phyloP scores from a whole-genome alignment of 2,797 vertebrate species.

The Atherinosoma microstoma region DNA sequence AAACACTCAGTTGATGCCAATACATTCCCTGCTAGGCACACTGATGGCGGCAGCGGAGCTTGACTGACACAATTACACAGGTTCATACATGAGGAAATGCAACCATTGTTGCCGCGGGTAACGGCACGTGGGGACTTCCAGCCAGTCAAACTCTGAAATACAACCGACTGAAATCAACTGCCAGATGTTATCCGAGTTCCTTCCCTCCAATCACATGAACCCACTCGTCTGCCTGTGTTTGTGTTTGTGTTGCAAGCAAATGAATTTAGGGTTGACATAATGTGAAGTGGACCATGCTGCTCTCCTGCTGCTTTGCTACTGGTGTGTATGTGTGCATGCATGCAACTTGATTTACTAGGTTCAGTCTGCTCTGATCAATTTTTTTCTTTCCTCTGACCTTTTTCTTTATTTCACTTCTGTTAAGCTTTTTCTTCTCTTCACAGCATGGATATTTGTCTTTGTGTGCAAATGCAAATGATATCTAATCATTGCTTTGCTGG shows the following conservation, averaged over 20 bases:
- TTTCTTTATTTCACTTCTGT: conserved; percentile 11
- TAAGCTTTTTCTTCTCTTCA: conserved; percentile 15
- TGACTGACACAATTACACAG: conserved; percentile 66
- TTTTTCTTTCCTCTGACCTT: conserved; percentile 21
- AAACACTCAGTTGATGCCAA: conserved; percentile 41
- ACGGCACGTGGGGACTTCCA: conserved; percentile 30
- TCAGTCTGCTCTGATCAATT: neutral
- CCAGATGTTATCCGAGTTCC: conserved; percentile 55
- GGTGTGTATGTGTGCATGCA: neutral
- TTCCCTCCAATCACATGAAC: conserved; percentile 33
- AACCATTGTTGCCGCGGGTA: conserved; percentile 56
- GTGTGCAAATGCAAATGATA: neutral
- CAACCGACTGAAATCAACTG: conserved; percentile 25
- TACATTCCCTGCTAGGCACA: conserved; percentile 26
- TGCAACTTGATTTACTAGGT: neutral
- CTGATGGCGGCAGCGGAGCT: conserved; percentile 52
- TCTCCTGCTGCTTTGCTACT: conserved; percentile 19
- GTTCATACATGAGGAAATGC: conserved; percentile 61
- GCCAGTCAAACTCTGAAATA: conserved; percentile 35
- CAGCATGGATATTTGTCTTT: neutral
- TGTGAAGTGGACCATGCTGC: conserved; percentile 33
- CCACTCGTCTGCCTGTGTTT: conserved; percentile 10
- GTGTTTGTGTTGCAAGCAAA: conserved; percentile 23
- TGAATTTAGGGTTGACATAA: conserved; percentile 23
- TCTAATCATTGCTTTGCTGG: neutral